Percentiles rank a stretch among this genome's conserved stretches.
phyloP scores from a whole-genome alignment of 37 sponge, comb jelly and placozoan genomes.

The Bolinopsis microptera region DNA sequence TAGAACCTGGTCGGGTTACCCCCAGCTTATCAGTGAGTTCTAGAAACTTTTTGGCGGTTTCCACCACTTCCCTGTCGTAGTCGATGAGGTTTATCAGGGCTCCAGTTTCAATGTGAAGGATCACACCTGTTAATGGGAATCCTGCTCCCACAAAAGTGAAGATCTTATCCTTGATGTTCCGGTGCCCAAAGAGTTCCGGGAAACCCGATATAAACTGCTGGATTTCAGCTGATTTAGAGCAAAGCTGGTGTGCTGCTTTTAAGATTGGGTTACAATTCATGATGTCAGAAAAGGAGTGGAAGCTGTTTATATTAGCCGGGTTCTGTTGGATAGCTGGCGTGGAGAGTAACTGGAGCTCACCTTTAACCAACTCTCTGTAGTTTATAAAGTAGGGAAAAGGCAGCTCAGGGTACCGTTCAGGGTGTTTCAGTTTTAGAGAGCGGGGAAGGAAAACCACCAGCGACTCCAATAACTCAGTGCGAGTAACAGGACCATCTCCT shows the following conservation, averaged over 20 bases:
- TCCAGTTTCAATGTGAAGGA: slow-evolving; percentile 23
- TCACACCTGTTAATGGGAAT: slow-evolving; percentile 1
- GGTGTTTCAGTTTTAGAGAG: background rate
- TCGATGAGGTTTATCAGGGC: slow-evolving; percentile 8
- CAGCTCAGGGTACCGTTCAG: background rate
- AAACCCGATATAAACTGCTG: background rate
- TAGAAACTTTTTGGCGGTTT: slow-evolving; percentile 17
- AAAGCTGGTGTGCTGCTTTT: background rate
- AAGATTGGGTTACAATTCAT: background rate
- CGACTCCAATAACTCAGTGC: background rate
- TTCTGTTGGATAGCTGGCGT: slow-evolving; percentile 11
- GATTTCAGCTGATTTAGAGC: background rate
- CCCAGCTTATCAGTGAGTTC: slow-evolving; percentile 1
- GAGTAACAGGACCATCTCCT: background rate
- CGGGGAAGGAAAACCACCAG: slow-evolving; percentile 30
- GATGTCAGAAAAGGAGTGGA: background rate
- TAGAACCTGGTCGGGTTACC: background rate
- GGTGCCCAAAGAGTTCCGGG: slow-evolving; percentile 26
- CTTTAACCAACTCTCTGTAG: background rate
- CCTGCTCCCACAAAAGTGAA: slow-evolving; percentile 39
- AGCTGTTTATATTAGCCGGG: background rate
- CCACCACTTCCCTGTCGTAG: background rate
- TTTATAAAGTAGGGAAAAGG: background rate
- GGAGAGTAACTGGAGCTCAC: slow-evolving; percentile 1
- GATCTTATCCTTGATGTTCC: background rate